These are phyloP conservation scores for Mus minutoides DNA, from an alignment of 2,797 vertebrate genomes.

Conservation along the genomic window DNA sequence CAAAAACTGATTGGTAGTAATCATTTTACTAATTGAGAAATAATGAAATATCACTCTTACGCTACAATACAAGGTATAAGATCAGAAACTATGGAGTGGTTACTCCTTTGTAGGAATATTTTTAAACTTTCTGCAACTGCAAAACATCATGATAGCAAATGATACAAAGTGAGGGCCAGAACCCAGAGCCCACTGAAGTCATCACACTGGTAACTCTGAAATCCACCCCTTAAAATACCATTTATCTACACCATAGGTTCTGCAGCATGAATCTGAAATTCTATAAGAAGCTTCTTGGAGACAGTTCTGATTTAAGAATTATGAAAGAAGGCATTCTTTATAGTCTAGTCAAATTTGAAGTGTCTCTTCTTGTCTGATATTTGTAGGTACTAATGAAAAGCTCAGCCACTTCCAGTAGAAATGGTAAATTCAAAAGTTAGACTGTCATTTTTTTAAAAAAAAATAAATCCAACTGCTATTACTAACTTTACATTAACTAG, in stretches of 20 bases:
- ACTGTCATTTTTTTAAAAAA: slow-evolving; percentile 9
- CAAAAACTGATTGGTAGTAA: neutral
- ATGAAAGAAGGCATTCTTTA: slow-evolving; percentile 47
- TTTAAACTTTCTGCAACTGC: neutral
- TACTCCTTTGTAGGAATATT: neutral
- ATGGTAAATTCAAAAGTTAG: neutral
- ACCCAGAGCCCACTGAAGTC: neutral
- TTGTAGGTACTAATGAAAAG: neutral
- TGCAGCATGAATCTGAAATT: neutral
- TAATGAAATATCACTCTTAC: neutral
- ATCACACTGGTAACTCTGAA: neutral
- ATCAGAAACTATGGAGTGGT: neutral
- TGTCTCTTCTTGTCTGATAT: neutral
- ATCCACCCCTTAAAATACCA: neutral
- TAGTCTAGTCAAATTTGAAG: neutral
- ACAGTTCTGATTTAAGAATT: slow-evolving; percentile 35
- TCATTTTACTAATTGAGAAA: neutral
- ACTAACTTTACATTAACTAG: neutral
- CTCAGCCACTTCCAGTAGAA: neutral
- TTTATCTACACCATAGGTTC: neutral
- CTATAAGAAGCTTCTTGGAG: neutral
- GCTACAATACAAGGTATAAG: neutral
- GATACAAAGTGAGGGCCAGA: neutral
- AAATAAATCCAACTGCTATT: slow-evolving; percentile 38
- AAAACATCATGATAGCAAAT: neutral